Evolutionary conservation across 1,140 invertebrate species (phyloP).

Genomic region (Drosophila willistoni): DNA sequence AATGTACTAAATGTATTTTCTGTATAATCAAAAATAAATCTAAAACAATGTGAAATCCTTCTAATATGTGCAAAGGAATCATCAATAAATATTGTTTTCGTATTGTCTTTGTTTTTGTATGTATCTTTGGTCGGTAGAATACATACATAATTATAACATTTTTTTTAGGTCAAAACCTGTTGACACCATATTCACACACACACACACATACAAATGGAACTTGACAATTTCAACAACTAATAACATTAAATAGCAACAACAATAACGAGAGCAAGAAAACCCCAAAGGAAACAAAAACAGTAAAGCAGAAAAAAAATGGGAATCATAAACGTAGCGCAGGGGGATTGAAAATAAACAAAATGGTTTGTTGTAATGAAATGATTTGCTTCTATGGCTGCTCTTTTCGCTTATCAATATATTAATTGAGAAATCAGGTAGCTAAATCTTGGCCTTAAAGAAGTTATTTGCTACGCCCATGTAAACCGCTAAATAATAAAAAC

Average conservation of each 20-base stretch:
- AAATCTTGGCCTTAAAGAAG: too few species aligned
- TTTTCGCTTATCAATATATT: too few species aligned
- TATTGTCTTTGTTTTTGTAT: background rate
- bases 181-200: constrained; percentile 59
- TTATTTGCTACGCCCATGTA: constrained; percentile 1
- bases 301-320: constrained; percentile 45
- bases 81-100: constrained; percentile 7
- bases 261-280: constrained; percentile 18
- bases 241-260: constrained; percentile 63
- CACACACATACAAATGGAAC: constrained; percentile 31
- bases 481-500: constrained; percentile 74
- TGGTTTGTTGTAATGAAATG: too few species aligned
- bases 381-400: too few species aligned
- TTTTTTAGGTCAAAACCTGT: constrained; percentile 77
- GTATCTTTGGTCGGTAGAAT: background rate
- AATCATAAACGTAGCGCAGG: constrained; percentile 25
- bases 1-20: too few species aligned
- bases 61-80: background rate
- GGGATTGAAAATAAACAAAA: background rate
- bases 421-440: too few species aligned
- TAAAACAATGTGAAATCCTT: too few species aligned
- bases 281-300: constrained; percentile 32
- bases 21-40: too few species aligned
- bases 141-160: constrained; percentile 13
- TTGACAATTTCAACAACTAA: constrained; percentile 67